Evolutionary conservation across 2,113 vertebrate genomes (phyloP).

Genomic region (Phrynosoma platyrhinos): DNA sequence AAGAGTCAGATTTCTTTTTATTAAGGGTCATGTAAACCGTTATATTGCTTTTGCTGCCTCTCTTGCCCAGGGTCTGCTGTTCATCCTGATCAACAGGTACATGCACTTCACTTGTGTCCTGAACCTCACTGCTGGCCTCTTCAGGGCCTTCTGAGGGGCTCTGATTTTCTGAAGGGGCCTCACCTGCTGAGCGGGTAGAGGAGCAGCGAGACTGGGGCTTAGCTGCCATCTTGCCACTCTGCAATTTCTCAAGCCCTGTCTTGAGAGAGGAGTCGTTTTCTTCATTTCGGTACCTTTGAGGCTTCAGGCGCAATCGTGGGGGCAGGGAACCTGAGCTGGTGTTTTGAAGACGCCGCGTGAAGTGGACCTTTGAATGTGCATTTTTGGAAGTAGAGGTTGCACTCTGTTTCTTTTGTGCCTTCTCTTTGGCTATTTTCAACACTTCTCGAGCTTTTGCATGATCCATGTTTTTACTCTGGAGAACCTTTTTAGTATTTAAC

Average conservation of each 20-base stretch:
- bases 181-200: slow-evolving; percentile 86
- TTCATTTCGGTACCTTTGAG: slow-evolving; percentile 97
- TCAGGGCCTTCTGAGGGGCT: slow-evolving; percentile 83
- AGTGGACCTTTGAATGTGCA: slow-evolving; percentile 92
- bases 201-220: slow-evolving; percentile 86
- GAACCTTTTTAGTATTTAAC: slow-evolving; percentile 90
- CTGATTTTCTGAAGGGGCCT: slow-evolving; percentile 83
- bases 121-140: slow-evolving; percentile 83
- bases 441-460: slow-evolving; percentile 90
- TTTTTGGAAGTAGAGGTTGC: slow-evolving; percentile 84
- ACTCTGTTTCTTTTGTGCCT: slow-evolving; percentile 87
- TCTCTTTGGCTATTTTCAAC: slow-evolving; percentile 90
- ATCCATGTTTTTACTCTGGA: slow-evolving; percentile 91
- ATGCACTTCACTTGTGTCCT: slow-evolving; percentile 81
- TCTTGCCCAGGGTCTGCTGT: slow-evolving; percentile 82
- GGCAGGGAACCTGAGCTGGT: slow-evolving; percentile 90
- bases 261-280: slow-evolving; percentile 91
- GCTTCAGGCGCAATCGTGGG: slow-evolving; percentile 94
- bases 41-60: slow-evolving; percentile 86
- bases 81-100: slow-evolving; percentile 85
- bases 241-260: slow-evolving; percentile 88
- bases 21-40: slow-evolving; percentile 91
- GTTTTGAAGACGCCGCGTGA: slow-evolving; percentile 93
- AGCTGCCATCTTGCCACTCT: slow-evolving; percentile 84
- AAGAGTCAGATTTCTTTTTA: slow-evolving; percentile 88